Base-by-base conservation (phyloP, 2,113 vertebrate species). In the Carollia perspicillata region DNA sequence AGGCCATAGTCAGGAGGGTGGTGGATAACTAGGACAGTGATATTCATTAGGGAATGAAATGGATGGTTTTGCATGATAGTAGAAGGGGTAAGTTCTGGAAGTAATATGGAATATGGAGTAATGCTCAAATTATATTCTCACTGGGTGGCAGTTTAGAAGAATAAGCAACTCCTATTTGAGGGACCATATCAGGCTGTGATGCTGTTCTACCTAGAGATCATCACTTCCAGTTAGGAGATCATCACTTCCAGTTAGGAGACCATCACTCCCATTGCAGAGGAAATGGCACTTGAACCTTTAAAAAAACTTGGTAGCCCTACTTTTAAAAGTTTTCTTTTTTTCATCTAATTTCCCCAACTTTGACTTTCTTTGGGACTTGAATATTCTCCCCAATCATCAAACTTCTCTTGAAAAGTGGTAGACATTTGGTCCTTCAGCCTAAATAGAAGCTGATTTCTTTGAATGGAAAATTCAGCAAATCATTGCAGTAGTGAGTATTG, bases 401-500 rank as follows among this genome's bases (percentile, higher is more conserved):
- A 71, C 22, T 72, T 51, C 14, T 92, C 77, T 92, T 89, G 80
- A 85, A 88, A 69, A 84, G 69, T 79, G 55, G 35, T 35, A 88
- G 91, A 60, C 84, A 93, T 84, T 94, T 95, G 5, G 7, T 95
- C 92, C 22, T 35, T 44, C 60, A 85, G 53, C 55, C 84, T 95
- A 94, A 95, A 72, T 28, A 72, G 80, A 86, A 84, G 63, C n/a
- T 90, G 58, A 80, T 96, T 97, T 95, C 87, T 90, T 87, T 40
- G 33, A 89, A 80, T 88, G 49, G 14, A 51, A 94, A 96, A 92
- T 89, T 88, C 68, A 97, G 90, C 81, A 96, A 94, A 95, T 90
- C 30, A 44, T 68, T 51, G 63, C 30, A 84, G 84, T 88, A 71
- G 81, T 83, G 55, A 23, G 23, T 81, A 96, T 93, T 33, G 94